These are phyloP conservation scores for Leuciscus waleckii DNA, from an alignment of 2,797 vertebrate genomes.

Conservation along the genomic window DNA sequence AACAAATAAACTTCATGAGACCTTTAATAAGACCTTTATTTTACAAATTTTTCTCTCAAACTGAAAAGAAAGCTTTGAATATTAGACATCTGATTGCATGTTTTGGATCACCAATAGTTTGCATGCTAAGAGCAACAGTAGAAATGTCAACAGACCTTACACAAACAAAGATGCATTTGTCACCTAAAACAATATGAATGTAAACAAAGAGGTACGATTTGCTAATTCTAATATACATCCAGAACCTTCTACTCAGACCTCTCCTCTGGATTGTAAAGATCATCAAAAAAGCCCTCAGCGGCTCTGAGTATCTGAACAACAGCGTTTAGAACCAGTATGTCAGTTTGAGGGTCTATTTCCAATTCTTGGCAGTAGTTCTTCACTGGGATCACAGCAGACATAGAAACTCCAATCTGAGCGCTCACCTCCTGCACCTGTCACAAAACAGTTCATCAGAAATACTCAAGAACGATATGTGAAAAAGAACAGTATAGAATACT, in stretches of 20 bases:
- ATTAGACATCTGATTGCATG: background rate
- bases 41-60: background rate
- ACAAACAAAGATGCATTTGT: background rate
- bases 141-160: background rate
- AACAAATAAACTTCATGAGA: background rate
- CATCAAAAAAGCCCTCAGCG: constrained; percentile 75
- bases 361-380: constrained; percentile 79
- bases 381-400: constrained; percentile 77
- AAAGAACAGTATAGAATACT: background rate
- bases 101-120: background rate
- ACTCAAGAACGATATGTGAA: background rate
- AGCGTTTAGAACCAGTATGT: constrained; percentile 74
- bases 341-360: constrained; percentile 70
- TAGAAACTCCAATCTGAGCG: constrained; percentile 74
- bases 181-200: background rate
- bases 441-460: constrained; percentile 22
- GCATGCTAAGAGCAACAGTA: background rate
- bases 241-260: background rate
- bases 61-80: background rate
- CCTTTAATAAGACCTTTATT: background rate
- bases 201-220: background rate
- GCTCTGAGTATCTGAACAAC: constrained; percentile 74
- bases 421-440: constrained; percentile 75
- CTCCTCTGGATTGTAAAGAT: constrained; percentile 4
- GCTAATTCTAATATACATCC: background rate